Evolutionary conservation across 2,797 vertebrate species (phyloP).

Genomic region (Carcharodon carcharias): DNA sequence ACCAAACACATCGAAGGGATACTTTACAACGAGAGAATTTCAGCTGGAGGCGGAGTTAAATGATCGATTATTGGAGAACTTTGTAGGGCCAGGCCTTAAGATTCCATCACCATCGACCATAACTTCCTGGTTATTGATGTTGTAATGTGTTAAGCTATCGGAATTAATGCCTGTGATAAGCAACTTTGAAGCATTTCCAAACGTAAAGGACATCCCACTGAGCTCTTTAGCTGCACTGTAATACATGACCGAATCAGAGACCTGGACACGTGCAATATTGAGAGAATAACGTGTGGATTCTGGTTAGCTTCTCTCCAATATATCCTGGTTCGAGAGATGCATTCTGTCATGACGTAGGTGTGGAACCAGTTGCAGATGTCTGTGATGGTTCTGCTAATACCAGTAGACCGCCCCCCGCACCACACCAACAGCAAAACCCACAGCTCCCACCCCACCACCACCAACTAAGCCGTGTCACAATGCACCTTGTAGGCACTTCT

Average conservation of each 20-base stretch:
- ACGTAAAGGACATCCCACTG: background rate
- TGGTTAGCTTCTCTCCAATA: background rate
- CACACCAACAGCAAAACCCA: too few species aligned
- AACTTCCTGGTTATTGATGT: background rate
- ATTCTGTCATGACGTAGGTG: background rate
- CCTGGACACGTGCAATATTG: background rate
- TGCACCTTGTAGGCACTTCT: too few species aligned
- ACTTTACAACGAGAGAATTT: background rate
- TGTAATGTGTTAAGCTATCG: too few species aligned
- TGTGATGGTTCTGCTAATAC: background rate
- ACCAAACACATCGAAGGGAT: background rate
- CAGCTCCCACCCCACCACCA: too few species aligned
- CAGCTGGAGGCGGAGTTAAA: background rate
- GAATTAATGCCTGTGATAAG: background rate
- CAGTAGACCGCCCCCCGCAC: background rate
- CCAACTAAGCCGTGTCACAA: background rate
- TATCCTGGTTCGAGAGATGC: too few species aligned
- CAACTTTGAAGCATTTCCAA: background rate
- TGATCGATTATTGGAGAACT: background rate
- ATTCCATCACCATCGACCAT: background rate
- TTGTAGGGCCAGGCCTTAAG: fast-evolving
- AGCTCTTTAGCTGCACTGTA: background rate
- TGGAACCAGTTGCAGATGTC: background rate
- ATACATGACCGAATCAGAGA: background rate
- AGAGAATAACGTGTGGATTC: background rate